Evolutionary conservation across 2,888 invertebrate species (phyloP), one percentile per base, ranked within the genome.

Genomic region (Phlogophora meticulosa): DNA sequence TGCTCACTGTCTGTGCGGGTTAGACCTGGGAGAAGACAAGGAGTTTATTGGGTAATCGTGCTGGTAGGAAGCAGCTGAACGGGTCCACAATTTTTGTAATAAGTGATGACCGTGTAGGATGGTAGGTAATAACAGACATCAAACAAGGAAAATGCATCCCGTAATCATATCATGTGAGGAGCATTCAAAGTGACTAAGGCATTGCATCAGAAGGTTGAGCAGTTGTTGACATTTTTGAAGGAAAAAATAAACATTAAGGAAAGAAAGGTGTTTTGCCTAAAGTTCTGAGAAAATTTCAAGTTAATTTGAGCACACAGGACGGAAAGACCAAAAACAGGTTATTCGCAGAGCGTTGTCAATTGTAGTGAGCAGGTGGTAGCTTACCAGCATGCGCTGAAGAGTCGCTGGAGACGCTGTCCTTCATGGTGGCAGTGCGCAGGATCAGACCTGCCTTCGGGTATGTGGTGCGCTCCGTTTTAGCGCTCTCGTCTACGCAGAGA

Each of bases 381-480:
- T 74, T 46, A 94, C 94, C 93, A 4, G 91, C 92, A 55, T 90
- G 92, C 2, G 90, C 87, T 2, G 92, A 90, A 48, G 95, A 92
- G 86, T 93, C 93, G 80, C 92, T 92, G 85, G 94, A 93, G 76
- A 93, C 90, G 77, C 90, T 93, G 87, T 96, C 96, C 87, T 96
- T 96, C 92, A 96, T 95, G 90, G 96, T 83, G 84, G 96, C 92
- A 60, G 97, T 96, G 80, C 97, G 96, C 87, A 97, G 96, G 91
- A 97, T 97, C 85, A 97, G 95, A 11, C 97, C 97, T 59, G 97
- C 97, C 92, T 97, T 97, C n/a, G 97, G 97, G 91, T 97, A 97
- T 78, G 95, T 86, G 80, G 91, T 88, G 87, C 96, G 96, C 82
- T 96, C 96, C 71, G 90, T 90, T 89, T 96, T 96, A 49, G 92